These are phyloP conservation scores for Lagenorhynchus albirostris DNA, from an alignment of 2,113 vertebrate genomes.

Conservation along the genomic window DNA sequence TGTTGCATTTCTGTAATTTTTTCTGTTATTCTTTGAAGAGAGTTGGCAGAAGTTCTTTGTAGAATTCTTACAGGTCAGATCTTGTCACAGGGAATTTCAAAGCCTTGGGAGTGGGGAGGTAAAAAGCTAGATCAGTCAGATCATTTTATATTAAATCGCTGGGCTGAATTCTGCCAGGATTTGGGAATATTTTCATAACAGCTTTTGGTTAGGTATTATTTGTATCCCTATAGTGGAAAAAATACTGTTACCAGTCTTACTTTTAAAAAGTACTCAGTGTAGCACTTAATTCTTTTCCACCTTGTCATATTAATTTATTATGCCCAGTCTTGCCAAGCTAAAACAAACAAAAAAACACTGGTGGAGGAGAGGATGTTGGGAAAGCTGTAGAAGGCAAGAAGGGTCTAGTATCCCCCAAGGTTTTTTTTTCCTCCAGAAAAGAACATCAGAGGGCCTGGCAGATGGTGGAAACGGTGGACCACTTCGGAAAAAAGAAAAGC, in stretches of 20 bases:
- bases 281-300: background rate
- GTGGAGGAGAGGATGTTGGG: background rate
- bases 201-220: background rate
- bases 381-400: background rate
- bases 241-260: background rate
- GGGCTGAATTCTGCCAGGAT: background rate
- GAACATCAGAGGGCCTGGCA: background rate
- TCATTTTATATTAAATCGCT: background rate
- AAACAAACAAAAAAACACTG: background rate
- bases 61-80: conserved; percentile 41
- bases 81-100: conserved; percentile 33
- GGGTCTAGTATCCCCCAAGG: background rate
- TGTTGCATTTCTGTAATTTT: conserved; percentile 42
- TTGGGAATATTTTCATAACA: background rate
- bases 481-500: background rate
- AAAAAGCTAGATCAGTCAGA: background rate
- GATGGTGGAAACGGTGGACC: background rate
- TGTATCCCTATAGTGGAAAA: background rate
- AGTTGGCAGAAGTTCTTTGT: conserved; percentile 34
- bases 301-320: background rate
- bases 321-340: background rate
- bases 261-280: background rate
- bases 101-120: background rate
- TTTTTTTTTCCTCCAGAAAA: background rate
- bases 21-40: conserved; percentile 34